Evolutionary conservation across 2,113 vertebrate genomes (phyloP).

Genomic region (Speoplatyrhinus poulsoni): DNA sequence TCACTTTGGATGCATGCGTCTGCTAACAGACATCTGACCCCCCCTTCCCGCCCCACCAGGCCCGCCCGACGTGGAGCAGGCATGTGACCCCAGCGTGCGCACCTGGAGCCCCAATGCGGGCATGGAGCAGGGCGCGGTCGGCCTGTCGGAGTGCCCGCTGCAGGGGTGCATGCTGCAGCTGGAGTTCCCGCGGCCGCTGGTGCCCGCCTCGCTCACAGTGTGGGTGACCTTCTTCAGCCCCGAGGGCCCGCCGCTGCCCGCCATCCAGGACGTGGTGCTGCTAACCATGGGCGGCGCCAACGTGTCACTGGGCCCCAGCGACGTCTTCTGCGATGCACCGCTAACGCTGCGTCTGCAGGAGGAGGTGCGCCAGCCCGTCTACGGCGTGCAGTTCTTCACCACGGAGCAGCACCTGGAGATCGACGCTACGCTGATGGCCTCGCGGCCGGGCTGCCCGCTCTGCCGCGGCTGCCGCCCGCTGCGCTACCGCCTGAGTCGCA

Average conservation of each 20-base stretch:
- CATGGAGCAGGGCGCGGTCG: conserved; percentile 81
- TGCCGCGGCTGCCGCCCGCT: conserved; percentile 85
- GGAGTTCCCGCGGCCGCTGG: conserved; percentile 84
- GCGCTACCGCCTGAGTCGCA: conserved; percentile 85
- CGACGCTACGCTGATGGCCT: conserved; percentile 90
- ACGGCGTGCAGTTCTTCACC: conserved; percentile 93
- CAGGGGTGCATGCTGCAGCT: conserved; percentile 96
- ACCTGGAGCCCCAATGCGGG: conserved; percentile 95
- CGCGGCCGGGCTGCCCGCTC: conserved; percentile 77
- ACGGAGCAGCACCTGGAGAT: conserved; percentile 96
- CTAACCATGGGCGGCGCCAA: conserved; percentile 86
- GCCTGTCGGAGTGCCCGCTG: conserved; percentile 81
- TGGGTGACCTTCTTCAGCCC: conserved; percentile 95
- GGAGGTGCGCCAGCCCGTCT: conserved; percentile 71
- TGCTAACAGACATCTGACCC: background rate
- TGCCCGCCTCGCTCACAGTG: conserved; percentile 89
- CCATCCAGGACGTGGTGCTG: conserved; percentile 90
- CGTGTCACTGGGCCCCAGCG: conserved; percentile 89
- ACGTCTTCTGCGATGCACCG: conserved; percentile 91
- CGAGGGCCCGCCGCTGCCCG: conserved; percentile 85
- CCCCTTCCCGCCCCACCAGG: conserved; percentile 72
- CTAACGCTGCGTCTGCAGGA: conserved; percentile 88
- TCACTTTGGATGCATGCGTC: too few relatives aligned
- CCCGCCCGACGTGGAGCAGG: conserved; percentile 96
- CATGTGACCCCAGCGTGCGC: conserved; percentile 92